These are phyloP conservation scores for Hydractinia symbiolongicarpus DNA, from an alignment of 30 jellyfish, hydroid and myxozoan genomes.

Conservation along the genomic window DNA sequence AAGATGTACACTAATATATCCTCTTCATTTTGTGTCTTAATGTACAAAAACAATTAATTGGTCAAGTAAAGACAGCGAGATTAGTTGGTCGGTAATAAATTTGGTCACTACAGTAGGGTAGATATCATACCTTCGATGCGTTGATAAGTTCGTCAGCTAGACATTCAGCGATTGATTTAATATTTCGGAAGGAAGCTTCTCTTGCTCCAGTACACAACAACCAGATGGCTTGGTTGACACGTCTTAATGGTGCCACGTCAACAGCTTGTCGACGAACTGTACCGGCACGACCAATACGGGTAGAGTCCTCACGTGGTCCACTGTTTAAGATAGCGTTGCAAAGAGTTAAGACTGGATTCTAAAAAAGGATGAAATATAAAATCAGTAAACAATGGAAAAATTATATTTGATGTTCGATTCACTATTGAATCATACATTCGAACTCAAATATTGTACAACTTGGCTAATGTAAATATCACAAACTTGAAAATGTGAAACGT, in stretches of 20 bases:
- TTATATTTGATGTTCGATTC: background rate
- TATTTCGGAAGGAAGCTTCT: constrained; percentile 93
- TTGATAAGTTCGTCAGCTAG: constrained; percentile 95
- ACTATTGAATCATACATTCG: too few relatives aligned
- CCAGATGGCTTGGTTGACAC: constrained; percentile 96
- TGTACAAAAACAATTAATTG: too few relatives aligned
- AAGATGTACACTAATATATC: too few relatives aligned
- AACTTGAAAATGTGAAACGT: background rate
- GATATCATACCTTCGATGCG: constrained; percentile 75
- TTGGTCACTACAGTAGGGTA: too few relatives aligned
- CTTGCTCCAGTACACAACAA: constrained; percentile 95
- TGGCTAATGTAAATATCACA: too few relatives aligned
- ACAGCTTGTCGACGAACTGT: constrained; percentile 99
- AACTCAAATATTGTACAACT: too few relatives aligned
- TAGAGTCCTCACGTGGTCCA: constrained; percentile 98
- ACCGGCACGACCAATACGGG: constrained; percentile 99
- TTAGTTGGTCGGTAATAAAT: too few relatives aligned
- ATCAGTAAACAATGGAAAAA: background rate
- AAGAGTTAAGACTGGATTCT: constrained; percentile 88
- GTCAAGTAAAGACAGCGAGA: too few relatives aligned
- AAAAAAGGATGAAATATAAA: background rate
- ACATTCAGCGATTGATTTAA: constrained; percentile 95
- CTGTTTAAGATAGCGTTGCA: constrained; percentile 94
- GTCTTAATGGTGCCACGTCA: constrained; percentile 98
- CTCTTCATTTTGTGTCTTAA: too few relatives aligned